These are phyloP conservation scores for Megatriorchis doriae DNA, from an alignment of 2,113 vertebrate species.

Conservation along the genomic window DNA sequence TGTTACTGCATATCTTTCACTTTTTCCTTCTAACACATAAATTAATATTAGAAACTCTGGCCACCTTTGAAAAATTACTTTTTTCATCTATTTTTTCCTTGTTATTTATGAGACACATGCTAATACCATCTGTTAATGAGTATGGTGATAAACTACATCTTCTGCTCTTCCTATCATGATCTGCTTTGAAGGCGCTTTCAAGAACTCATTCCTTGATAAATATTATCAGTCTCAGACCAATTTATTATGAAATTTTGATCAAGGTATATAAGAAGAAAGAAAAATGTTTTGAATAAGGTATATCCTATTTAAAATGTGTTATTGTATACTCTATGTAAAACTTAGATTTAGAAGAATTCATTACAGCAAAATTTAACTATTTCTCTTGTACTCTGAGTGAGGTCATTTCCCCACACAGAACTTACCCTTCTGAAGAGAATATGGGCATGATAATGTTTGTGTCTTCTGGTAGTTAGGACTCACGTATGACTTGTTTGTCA, in stretches of 20 bases:
- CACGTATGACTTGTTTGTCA: neutral
- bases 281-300: neutral
- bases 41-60: neutral
- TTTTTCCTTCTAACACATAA: neutral
- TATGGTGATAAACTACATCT: neutral
- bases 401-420: neutral
- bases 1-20: neutral
- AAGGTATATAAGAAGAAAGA: neutral
- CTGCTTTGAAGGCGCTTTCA: neutral
- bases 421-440: neutral
- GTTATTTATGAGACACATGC: neutral
- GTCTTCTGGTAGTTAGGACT: neutral
- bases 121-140: constrained; percentile 35
- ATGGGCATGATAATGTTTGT: neutral
- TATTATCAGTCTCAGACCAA: neutral
- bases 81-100: neutral
- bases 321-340: neutral
- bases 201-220: neutral
- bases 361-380: neutral
- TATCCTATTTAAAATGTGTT: neutral
- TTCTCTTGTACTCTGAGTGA: neutral
- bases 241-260: neutral
- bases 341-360: neutral
- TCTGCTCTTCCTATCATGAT: neutral
- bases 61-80: neutral